Percentiles rank a stretch among this genome's conserved stretches.
phyloP scores from a whole-genome alignment of 1,140 invertebrate species.

The Chironomus striatipennis region DNA sequence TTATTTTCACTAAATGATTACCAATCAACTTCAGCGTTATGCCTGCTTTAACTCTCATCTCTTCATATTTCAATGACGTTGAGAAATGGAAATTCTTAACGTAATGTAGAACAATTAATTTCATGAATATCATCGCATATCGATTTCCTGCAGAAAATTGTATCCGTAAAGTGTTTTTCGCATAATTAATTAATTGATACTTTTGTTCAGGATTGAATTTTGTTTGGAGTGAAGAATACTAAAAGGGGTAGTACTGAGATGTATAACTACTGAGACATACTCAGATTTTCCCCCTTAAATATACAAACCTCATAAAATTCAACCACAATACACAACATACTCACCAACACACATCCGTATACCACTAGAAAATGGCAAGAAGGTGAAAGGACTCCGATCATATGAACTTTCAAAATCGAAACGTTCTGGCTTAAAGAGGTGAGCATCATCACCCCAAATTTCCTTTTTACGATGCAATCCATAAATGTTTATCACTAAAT shows the following conservation, averaged over 20 bases:
- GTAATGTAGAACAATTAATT: slow-evolving; percentile 3
- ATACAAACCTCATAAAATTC: too few relatives aligned
- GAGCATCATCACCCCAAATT: slow-evolving; percentile 51
- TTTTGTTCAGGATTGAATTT: background rate
- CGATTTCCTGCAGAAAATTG: background rate
- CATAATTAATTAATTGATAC: background rate
- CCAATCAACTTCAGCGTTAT: slow-evolving; percentile 20
- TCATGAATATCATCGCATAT: slow-evolving; percentile 16
- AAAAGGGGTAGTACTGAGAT: too few relatives aligned
- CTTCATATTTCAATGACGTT: slow-evolving; percentile 17
- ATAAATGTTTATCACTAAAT: slow-evolving; percentile 35
- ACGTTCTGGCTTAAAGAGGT: slow-evolving; percentile 57
- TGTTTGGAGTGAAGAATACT: too few relatives aligned
- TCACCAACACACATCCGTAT: background rate
- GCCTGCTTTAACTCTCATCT: background rate
- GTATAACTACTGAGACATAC: too few relatives aligned
- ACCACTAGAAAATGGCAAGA: slow-evolving; percentile 53
- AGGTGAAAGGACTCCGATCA: slow-evolving; percentile 43
- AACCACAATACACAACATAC: too few relatives aligned
- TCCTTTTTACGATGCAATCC: slow-evolving; percentile 43
- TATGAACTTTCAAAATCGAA: slow-evolving; percentile 48
- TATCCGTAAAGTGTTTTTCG: background rate
- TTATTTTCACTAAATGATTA: slow-evolving; percentile 15
- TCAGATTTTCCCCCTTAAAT: too few relatives aligned
- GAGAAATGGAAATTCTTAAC: slow-evolving; percentile 9